Evolutionary conservation across 2,113 vertebrate species (phyloP).

Genomic region (Rostratula benghalensis): DNA sequence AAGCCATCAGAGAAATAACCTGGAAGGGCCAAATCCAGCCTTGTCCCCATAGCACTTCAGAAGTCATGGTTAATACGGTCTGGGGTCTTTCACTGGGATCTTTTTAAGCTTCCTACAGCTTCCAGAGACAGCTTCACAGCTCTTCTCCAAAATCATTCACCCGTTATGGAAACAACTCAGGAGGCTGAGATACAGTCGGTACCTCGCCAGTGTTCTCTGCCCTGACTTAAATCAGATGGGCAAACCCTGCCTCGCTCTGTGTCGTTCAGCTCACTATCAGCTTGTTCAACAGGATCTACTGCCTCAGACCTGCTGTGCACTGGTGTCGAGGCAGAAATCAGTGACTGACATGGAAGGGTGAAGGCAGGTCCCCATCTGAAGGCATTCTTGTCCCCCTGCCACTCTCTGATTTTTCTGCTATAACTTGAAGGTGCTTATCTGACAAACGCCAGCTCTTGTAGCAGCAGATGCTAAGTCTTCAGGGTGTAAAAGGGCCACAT

Average conservation of each 20-base stretch:
- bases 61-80: neutral
- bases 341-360: neutral
- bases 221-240: neutral
- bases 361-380: neutral
- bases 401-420: neutral
- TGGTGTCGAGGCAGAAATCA: neutral
- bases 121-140: neutral
- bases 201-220: neutral
- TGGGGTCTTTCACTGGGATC: neutral
- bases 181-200: neutral
- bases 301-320: neutral
- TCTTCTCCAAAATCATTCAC: neutral
- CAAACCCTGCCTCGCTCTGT: neutral
- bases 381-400: neutral
- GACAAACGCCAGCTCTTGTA: neutral
- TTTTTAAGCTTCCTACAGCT: neutral
- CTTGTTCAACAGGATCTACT: neutral
- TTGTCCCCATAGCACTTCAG: rapidly evolving
- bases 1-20: neutral
- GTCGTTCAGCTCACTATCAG: neutral
- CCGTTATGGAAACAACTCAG: neutral
- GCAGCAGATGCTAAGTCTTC: neutral
- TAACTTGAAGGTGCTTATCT: neutral
- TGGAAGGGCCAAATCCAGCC: neutral
- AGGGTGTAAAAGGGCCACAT: neutral